A percentile compares a stretch with the other conserved stretches of the same genome.
Conservation (phyloP, 2,797 vertebrate genomes). For the Melanotaenia parkinsoni region DNA sequence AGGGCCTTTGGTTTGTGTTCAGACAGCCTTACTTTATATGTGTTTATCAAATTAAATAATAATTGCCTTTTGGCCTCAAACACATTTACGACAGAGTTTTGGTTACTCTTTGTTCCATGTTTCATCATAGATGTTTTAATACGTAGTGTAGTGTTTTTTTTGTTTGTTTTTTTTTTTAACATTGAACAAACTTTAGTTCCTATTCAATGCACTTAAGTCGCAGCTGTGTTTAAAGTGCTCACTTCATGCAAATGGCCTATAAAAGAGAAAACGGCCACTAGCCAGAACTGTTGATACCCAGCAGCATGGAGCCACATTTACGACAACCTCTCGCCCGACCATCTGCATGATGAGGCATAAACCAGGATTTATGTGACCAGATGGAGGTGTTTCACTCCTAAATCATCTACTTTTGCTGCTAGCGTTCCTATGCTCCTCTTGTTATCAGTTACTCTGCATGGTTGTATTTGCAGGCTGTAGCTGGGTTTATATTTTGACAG, state of each 20-base stretch:
- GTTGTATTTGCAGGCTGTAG: conserved; percentile 5
- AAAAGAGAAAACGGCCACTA: conserved; percentile 43
- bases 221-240: conserved; percentile 40
- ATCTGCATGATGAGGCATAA: conserved; percentile 64
- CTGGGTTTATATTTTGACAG: conserved; percentile 25
- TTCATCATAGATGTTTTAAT: conserved; percentile 28
- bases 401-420: conserved; percentile 50
- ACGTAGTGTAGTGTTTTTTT: not conserved
- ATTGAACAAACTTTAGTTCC: conserved; percentile 22
- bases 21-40: not conserved
- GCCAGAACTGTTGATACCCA: conserved; percentile 56
- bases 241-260: conserved; percentile 45
- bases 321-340: conserved; percentile 53
- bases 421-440: conserved; percentile 15
- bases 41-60: not conserved
- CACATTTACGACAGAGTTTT: conserved; percentile 11
- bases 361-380: conserved; percentile 62
- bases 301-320: conserved; percentile 54
- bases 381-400: conserved; percentile 57
- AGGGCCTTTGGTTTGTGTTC: not conserved
- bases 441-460: conserved; percentile 9
- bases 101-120: conserved; percentile 10
- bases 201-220: conserved; percentile 31
- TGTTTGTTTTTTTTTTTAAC: not conserved
- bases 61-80: conserved; percentile 19